These are phyloP conservation scores for Dorcus parallelipipedus DNA, from an alignment of 2,888 invertebrate species.

Conservation along the genomic window DNA sequence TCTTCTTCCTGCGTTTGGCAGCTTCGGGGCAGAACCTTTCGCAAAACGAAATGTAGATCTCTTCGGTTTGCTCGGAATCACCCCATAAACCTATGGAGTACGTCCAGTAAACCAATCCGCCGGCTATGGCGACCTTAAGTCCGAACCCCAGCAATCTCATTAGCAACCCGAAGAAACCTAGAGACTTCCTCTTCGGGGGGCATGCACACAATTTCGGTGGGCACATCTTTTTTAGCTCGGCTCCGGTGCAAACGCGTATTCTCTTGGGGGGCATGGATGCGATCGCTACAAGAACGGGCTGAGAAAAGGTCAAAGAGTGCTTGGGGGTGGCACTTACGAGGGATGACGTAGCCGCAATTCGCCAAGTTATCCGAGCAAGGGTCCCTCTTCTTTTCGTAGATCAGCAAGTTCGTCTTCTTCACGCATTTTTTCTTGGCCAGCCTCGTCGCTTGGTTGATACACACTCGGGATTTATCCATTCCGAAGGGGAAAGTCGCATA, in stretches of 20 bases:
- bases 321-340: constrained; percentile 8
- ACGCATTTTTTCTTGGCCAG: constrained; percentile 37
- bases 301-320: background rate
- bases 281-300: constrained; percentile 12
- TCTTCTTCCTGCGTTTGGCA: constrained; percentile 25
- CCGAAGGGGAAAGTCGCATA: background rate
- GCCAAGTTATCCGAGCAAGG: constrained; percentile 23
- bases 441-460: constrained; percentile 38
- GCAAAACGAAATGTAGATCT: constrained; percentile 40
- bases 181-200: constrained; percentile 25
- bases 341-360: constrained; percentile 6
- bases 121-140: constrained; percentile 42
- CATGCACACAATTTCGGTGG: constrained; percentile 41
- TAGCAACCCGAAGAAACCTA: constrained; percentile 17
- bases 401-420: constrained; percentile 32
- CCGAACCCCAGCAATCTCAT: constrained; percentile 32
- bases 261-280: constrained; percentile 25
- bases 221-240: constrained; percentile 42
- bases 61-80: constrained; percentile 42
- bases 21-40: constrained; percentile 14
- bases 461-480: constrained; percentile 26
- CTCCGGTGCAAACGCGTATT: constrained; percentile 46
- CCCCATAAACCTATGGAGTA: constrained; percentile 47
- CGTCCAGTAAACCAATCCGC: constrained; percentile 46
- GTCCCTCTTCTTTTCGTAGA: constrained; percentile 28